phyloP scores from a whole-genome alignment of 1,140 invertebrate genomes.

The Heliothis subflexa region DNA sequence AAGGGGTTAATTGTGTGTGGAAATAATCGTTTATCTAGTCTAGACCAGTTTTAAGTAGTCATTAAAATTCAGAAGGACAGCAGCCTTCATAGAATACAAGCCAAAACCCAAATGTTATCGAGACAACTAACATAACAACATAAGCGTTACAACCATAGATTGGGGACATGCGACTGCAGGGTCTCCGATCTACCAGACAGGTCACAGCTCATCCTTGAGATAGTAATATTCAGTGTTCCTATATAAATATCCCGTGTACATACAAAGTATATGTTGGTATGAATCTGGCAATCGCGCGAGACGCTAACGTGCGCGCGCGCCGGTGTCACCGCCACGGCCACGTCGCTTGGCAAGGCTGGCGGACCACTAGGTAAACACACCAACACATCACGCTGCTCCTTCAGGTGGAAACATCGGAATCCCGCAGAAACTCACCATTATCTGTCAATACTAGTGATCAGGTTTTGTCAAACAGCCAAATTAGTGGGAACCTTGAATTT shows the following conservation, averaged over 20 bases:
- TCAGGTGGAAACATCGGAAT: constrained; percentile 20
- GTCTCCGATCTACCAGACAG: background rate
- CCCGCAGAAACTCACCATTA: constrained; percentile 19
- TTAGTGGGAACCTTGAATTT: background rate
- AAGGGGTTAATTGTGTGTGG: no score
- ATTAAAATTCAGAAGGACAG: no score
- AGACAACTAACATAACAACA: background rate
- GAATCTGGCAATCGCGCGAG: constrained; percentile 37
- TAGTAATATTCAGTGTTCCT: constrained; percentile 30
- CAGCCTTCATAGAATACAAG: no score
- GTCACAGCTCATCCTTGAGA: background rate
- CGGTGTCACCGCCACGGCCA: constrained; percentile 38
- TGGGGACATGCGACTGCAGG: background rate
- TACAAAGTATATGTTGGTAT: constrained; percentile 13
- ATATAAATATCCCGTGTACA: constrained; percentile 31
- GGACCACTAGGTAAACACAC: constrained; percentile 27
- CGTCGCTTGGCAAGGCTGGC: constrained; percentile 31
- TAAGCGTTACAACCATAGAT: background rate
- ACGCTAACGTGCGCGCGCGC: constrained; percentile 27
- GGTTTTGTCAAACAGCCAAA: constrained; percentile 7
- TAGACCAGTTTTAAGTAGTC: no score
- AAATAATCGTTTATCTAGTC: no score
- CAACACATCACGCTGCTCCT: constrained; percentile 12
- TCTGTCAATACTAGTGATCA: constrained; percentile 17
- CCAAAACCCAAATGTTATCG: no score